phyloP scores from a whole-genome alignment of 2,113 vertebrate species.

The Microtus pennsylvanicus region DNA sequence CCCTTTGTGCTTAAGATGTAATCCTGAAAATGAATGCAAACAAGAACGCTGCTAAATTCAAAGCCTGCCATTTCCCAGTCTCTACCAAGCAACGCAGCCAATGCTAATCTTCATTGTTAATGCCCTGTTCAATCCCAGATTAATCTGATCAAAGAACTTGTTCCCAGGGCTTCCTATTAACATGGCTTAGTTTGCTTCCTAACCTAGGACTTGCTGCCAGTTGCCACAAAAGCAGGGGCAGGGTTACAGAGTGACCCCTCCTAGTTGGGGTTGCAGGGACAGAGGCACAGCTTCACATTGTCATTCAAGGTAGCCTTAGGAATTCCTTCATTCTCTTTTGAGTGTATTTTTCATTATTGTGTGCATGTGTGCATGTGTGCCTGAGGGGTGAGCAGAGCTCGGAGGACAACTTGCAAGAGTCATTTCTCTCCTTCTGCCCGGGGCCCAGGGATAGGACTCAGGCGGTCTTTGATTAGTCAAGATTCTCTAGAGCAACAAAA shows the following conservation, averaged over 20 bases:
- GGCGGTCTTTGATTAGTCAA: not conserved
- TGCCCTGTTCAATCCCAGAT: not conserved
- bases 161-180: constrained; percentile 57
- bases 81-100: constrained; percentile 49
- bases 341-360: not conserved
- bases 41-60: constrained; percentile 31
- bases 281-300: not conserved
- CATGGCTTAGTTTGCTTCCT: not conserved
- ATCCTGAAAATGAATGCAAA: constrained; percentile 55
- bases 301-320: not conserved
- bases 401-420: not conserved
- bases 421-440: not conserved
- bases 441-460: not conserved
- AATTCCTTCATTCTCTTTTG: not conserved
- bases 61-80: constrained; percentile 42
- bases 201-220: constrained; percentile 14
- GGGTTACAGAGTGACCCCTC: not conserved
- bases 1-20: constrained; percentile 27
- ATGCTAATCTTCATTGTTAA: constrained; percentile 46
- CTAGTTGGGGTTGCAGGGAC: not conserved
- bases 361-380: not conserved
- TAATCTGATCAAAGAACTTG: constrained; percentile 48
- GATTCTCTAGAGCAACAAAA: not conserved
- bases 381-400: no score
- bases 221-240: not conserved